These are phyloP conservation scores for Dryadula phaetusa DNA, from an alignment of 2,888 invertebrate species.

Conservation along the genomic window DNA sequence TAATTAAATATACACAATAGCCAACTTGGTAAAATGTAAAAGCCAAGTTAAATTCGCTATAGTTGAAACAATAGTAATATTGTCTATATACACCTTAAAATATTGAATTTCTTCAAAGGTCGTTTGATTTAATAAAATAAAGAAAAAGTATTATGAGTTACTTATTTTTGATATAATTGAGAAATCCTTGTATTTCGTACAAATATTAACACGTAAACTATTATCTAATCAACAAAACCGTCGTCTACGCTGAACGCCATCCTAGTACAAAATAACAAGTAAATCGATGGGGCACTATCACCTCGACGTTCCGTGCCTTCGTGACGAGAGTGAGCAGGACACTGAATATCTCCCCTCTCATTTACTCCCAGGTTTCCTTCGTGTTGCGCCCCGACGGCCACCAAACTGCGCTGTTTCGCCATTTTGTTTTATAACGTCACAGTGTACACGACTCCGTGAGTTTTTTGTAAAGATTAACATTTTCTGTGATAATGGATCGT, in stretches of 20 bases:
- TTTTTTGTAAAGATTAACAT: slow-evolving; percentile 43
- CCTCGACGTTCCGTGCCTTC: not conserved
- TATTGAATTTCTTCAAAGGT: not conserved
- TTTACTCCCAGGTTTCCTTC: slow-evolving; percentile 37
- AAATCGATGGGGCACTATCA: slow-evolving; percentile 26
- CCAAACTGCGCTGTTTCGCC: slow-evolving; percentile 51
- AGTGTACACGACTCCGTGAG: slow-evolving; percentile 48
- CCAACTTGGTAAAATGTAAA: no score
- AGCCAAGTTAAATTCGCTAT: not conserved
- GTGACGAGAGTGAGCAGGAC: slow-evolving; percentile 33
- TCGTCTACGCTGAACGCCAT: slow-evolving; percentile 21
- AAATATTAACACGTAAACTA: not conserved
- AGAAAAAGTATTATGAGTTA: no score
- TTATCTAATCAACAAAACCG: slow-evolving; percentile 4
- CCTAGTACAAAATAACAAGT: slow-evolving; percentile 22
- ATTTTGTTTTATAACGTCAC: slow-evolving; percentile 58
- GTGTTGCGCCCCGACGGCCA: slow-evolving; percentile 41
- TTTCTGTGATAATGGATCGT: slow-evolving; percentile 34
- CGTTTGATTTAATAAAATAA: not conserved
- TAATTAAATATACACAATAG: no score
- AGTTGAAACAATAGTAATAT: not conserved
- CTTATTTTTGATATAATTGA: no score
- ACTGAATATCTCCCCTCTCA: slow-evolving; percentile 22
- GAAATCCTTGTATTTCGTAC: not conserved
- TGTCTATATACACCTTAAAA: not conserved